Evolutionary conservation across 2,888 invertebrate species (phyloP).

Genomic region (Coleophora deauratella): DNA sequence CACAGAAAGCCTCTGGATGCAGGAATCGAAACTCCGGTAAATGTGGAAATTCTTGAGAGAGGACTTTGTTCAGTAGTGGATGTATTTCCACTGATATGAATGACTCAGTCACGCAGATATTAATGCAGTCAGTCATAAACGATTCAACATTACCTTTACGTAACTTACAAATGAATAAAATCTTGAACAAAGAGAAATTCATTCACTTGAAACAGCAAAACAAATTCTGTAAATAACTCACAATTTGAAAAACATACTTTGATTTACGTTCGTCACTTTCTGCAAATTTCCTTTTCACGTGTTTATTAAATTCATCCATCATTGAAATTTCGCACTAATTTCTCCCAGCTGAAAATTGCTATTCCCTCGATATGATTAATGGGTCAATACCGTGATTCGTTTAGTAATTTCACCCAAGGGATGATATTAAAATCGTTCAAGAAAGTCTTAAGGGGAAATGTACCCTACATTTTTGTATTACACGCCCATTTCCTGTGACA

Average conservation of each 20-base stretch:
- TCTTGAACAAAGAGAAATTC: too few species aligned
- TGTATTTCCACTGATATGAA: too few species aligned
- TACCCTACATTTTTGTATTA: neutral
- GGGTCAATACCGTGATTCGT: slow-evolving; percentile 13
- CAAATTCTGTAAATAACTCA: neutral
- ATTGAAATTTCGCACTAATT: neutral
- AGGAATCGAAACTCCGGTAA: too few species aligned
- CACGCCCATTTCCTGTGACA: neutral
- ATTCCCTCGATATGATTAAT: slow-evolving; percentile 16
- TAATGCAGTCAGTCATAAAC: too few species aligned
- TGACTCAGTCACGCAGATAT: too few species aligned
- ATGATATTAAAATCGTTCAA: slow-evolving; percentile 20
- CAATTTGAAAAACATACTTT: neutral
- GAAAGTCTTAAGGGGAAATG: slow-evolving; percentile 4
- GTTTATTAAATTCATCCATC: neutral
- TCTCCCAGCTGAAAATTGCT: neutral
- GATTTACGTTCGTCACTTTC: neutral
- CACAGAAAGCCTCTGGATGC: too few species aligned
- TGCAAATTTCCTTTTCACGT: neutral
- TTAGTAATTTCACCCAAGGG: slow-evolving; percentile 10
- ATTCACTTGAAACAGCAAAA: too few species aligned
- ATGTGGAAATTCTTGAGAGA: too few species aligned
- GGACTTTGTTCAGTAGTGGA: too few species aligned
- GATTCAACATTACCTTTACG: too few species aligned
- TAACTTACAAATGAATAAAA: too few species aligned